Percentiles rank a stretch among this genome's conserved stretches.
phyloP scores from a whole-genome alignment of 2,113 vertebrate genomes.

The Alexandromys fortis region DNA sequence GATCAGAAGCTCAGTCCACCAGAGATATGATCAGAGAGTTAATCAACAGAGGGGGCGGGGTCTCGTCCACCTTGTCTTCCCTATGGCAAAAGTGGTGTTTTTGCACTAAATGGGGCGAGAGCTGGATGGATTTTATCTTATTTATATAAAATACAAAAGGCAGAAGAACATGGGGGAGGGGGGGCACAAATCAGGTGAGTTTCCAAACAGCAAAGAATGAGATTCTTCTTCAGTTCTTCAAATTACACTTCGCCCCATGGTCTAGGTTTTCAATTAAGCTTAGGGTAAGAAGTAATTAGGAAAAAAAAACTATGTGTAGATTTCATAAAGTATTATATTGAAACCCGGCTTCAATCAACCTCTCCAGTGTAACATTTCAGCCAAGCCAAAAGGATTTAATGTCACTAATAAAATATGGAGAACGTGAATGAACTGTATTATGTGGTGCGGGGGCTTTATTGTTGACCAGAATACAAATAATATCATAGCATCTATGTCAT shows the following conservation, averaged over 20 bases:
- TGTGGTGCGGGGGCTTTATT: neutral
- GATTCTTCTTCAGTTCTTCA: neutral
- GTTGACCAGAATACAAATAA: constrained; percentile 21
- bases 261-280: constrained; percentile 31
- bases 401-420: constrained; percentile 51
- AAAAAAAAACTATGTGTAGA: neutral
- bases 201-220: neutral
- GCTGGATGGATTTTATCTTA: neutral
- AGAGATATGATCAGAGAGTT: constrained; percentile 14
- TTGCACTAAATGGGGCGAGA: neutral
- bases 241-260: neutral
- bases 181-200: neutral
- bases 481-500: neutral
- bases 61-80: neutral
- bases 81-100: neutral
- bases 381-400: constrained; percentile 43
- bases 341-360: constrained; percentile 34
- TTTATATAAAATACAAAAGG: neutral
- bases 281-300: constrained; percentile 21
- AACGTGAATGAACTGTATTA: constrained; percentile 16
- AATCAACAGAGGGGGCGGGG: neutral
- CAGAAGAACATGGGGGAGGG: neutral
- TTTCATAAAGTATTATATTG: constrained; percentile 26
- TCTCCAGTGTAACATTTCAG: constrained; percentile 28
- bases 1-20: constrained; percentile 53